Base-by-base conservation (phyloP, 2,888 invertebrate species). In the Melipona beecheii region DNA sequence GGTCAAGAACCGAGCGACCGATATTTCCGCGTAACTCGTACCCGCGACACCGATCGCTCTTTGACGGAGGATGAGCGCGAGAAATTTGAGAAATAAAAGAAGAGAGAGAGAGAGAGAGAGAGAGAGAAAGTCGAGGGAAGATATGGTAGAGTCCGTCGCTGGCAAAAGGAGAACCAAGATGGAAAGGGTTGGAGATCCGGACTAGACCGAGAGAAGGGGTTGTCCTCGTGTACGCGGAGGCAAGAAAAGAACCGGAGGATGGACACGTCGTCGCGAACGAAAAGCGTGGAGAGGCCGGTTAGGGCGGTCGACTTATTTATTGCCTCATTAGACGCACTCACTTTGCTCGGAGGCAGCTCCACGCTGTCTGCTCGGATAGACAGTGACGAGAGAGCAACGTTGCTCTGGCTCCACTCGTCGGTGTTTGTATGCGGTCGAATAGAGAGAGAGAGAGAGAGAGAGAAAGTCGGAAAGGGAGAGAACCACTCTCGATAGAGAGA, bases 331-430 rank as follows among this genome's bases (percentile, higher is more conserved):
- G 94, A 93, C 92, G 94, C 94, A 93, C 93, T 93, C 93, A 93
- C 93, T 93, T 93, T 92, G 93, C 93, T 92, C 92, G 91, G 91
- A 92, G 92, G 91, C 92, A 93, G 93, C 94, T 93, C 94, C 94
- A 94, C 94, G 94, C 94, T 94, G 94, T 94, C 94, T 94, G 93
- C 93, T 93, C 93, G 92, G 94, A 94, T 94, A 93, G 94, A 94
- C 94, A 94, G 93, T 94, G 94, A 94, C 94, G 94, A 94, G 93
- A 93, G 93, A 86, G 90, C 87, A 86, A 79, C 90, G 88, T 90
- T 81, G 85, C 87, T 90, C 86, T 27, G 73, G 86, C 86, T 89
- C 86, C 79, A 69, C 80, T 81, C 81, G 80, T 75, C 72, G 81
- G 83, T 72, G 58, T 84, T 85, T 72, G 68, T 83, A 81, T 87